Conservation (phyloP, 1,140 invertebrate genomes). For the Daktulosphaira vitifoliae region DNA sequence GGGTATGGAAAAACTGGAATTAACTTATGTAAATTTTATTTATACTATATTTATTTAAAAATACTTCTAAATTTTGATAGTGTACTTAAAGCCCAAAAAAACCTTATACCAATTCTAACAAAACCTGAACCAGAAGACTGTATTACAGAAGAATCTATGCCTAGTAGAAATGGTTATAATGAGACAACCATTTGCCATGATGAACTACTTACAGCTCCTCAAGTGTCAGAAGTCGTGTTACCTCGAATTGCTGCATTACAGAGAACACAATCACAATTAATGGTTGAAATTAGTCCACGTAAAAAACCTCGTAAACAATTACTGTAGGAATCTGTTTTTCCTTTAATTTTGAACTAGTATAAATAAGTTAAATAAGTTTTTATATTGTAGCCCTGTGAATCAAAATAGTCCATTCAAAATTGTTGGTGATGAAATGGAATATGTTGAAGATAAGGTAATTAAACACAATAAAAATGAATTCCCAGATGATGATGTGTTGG, state of each 20-base stretch:
- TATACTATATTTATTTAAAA: no score
- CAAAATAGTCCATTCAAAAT: slow-evolving; percentile 23
- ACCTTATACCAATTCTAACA: slow-evolving; percentile 14
- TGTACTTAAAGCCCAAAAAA: slow-evolving; percentile 11
- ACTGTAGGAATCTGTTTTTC: background rate
- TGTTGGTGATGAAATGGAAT: slow-evolving; percentile 12
- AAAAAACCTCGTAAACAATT: slow-evolving; percentile 32
- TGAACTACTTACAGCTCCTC: background rate
- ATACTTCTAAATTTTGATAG: no score
- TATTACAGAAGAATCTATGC: background rate
- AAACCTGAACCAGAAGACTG: background rate
- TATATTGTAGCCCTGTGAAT: slow-evolving; percentile 1
- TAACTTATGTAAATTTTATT: no score
- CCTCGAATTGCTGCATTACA: slow-evolving; percentile 12
- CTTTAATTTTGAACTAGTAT: no score
- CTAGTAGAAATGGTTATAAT: slow-evolving; percentile 2
- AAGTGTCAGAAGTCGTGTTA: background rate
- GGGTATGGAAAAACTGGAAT: slow-evolving; percentile 2
- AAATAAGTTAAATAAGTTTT: no score
- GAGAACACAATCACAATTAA: background rate
- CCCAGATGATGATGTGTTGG: background rate
- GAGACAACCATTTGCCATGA: background rate
- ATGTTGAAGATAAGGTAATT: background rate
- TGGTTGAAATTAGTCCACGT: slow-evolving; percentile 18
- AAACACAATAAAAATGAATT: background rate